phyloP scores from a whole-genome alignment of 2,888 invertebrate genomes.

The Schrankia costaestrigalis region DNA sequence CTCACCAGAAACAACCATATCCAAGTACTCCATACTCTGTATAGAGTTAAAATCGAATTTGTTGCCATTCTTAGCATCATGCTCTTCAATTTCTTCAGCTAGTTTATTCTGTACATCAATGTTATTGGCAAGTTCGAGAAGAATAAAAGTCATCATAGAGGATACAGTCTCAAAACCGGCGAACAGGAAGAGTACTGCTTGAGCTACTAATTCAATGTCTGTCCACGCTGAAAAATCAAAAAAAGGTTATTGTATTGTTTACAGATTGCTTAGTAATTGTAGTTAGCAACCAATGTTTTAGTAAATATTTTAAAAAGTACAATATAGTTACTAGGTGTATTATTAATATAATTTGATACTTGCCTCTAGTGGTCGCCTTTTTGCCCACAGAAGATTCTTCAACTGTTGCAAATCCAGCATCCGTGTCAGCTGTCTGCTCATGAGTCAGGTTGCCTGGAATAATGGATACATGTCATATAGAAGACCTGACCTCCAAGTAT shows the following conservation, averaged over 20 bases:
- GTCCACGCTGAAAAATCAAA: conserved; percentile 44
- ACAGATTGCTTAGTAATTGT: too few relatives aligned
- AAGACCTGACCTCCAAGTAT: too few relatives aligned
- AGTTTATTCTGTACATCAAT: conserved; percentile 78
- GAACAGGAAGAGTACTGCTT: conserved; percentile 73
- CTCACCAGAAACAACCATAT: conserved; percentile 80
- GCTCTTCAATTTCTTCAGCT: conserved; percentile 73
- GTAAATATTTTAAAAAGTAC: too few relatives aligned
- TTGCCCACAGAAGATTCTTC: conserved; percentile 40
- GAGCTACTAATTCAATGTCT: conserved; percentile 62
- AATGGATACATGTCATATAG: too few relatives aligned
- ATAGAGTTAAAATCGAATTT: conserved; percentile 70
- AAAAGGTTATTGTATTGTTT: too few relatives aligned
- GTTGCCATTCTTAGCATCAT: conserved; percentile 50
- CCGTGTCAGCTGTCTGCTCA: background rate
- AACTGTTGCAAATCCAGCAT: conserved; percentile 32
- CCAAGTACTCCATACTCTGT: conserved; percentile 78
- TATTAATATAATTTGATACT: too few relatives aligned
- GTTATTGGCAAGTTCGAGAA: conserved; percentile 80
- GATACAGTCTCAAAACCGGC: conserved; percentile 77
- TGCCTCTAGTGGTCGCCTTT: conserved; percentile 30
- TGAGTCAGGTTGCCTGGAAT: conserved; percentile 2
- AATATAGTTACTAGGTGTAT: too few relatives aligned
- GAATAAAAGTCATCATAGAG: conserved; percentile 63
- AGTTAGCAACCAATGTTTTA: too few relatives aligned